Conservation (phyloP, 2,797 vertebrate genomes). For the Margarornis squamiger region DNA sequence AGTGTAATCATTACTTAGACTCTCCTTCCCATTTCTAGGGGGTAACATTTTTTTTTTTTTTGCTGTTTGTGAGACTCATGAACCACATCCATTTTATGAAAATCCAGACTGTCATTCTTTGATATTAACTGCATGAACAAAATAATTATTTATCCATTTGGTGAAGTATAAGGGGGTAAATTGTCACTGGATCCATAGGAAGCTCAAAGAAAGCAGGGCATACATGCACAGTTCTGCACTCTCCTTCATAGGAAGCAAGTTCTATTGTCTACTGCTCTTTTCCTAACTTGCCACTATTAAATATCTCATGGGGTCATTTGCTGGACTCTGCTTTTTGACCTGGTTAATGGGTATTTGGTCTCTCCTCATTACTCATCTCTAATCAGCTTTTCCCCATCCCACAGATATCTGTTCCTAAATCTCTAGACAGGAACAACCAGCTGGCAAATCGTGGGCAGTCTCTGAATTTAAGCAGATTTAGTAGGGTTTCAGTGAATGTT, state of each 20-base stretch:
- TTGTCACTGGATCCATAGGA: not conserved
- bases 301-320: slow-evolving; percentile 2
- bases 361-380: slow-evolving; percentile 30
- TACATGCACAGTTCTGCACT: too few relatives aligned
- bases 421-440: slow-evolving; percentile 37
- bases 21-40: not conserved
- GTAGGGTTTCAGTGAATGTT: slow-evolving; percentile 29
- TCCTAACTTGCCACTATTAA: not conserved
- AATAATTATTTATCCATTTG: not conserved
- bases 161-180: not conserved
- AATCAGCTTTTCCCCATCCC: slow-evolving; percentile 55
- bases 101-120: not conserved
- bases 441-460: slow-evolving; percentile 1
- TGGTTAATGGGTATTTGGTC: slow-evolving; percentile 30
- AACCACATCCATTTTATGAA: not conserved
- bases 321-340: slow-evolving; percentile 21
- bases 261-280: not conserved
- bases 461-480: slow-evolving; percentile 64
- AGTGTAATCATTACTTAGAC: not conserved
- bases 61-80: not conserved
- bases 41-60: not conserved
- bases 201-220: not conserved
- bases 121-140: not conserved
- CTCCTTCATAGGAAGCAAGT: not conserved
- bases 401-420: slow-evolving; percentile 57